Evolutionary conservation across 2,888 invertebrate genomes (phyloP).

Genomic region (Osmoderma eremita): DNA sequence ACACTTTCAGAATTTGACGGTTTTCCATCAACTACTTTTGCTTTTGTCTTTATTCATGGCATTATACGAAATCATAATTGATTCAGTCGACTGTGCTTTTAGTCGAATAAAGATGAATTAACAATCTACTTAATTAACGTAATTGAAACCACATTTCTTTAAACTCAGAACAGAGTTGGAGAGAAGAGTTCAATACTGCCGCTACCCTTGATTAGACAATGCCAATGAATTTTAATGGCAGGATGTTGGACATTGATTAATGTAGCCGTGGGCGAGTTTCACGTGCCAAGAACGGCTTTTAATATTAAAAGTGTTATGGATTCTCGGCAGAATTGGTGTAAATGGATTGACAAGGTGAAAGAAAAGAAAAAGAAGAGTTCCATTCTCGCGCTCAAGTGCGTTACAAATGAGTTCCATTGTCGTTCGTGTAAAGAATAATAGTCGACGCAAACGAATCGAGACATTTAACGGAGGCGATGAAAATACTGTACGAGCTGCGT

Average conservation of each 20-base stretch:
- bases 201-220: slow-evolving; percentile 24
- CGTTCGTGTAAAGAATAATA: slow-evolving; percentile 11
- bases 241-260: slow-evolving; percentile 32
- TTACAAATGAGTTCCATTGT: slow-evolving; percentile 28
- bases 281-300: slow-evolving; percentile 15
- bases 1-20: too few species aligned
- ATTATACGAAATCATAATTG: neutral
- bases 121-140: slow-evolving; percentile 22
- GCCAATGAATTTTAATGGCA: slow-evolving; percentile 34
- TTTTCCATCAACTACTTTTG: too few species aligned
- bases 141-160: slow-evolving; percentile 18
- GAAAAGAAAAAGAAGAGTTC: neutral
- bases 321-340: neutral
- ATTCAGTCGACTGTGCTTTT: neutral
- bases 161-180: neutral
- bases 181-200: neutral
- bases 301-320: slow-evolving; percentile 26
- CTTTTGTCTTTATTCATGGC: too few species aligned
- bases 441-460: slow-evolving; percentile 4
- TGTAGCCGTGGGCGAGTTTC: slow-evolving; percentile 19
- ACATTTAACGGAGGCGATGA: neutral
- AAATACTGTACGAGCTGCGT: neutral
- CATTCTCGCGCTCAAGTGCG: slow-evolving; percentile 22
- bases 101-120: slow-evolving; percentile 1
- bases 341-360: slow-evolving; percentile 19